A percentile compares a stretch with the other conserved stretches of the same genome.
Evolutionary conservation across 2,888 invertebrate species (phyloP).

Genomic region (Scrobipalpa atriplicella): DNA sequence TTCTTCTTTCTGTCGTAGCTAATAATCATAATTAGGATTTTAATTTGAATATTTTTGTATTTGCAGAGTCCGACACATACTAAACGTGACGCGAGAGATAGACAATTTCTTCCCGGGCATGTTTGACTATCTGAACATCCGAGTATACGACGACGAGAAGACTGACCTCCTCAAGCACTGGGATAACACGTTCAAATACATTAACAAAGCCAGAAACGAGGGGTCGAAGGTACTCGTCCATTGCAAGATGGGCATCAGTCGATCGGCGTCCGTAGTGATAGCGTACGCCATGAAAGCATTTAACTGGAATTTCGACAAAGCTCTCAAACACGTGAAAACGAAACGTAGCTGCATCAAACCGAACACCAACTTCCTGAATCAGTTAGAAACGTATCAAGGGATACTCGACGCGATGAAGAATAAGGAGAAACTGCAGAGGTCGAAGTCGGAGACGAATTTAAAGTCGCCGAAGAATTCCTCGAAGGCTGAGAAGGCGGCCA

Average conservation of each 20-base stretch:
- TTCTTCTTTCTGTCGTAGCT: too few relatives aligned
- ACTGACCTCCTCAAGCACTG: slow-evolving; percentile 98
- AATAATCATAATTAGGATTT: background rate
- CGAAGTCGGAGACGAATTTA: slow-evolving; percentile 95
- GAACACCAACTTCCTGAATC: slow-evolving; percentile 96
- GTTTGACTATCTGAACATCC: slow-evolving; percentile 97
- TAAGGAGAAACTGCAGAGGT: slow-evolving; percentile 94
- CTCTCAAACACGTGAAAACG: slow-evolving; percentile 94
- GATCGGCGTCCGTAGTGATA: slow-evolving; percentile 98
- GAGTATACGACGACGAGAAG: slow-evolving; percentile 98
- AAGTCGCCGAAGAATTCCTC: slow-evolving; percentile 85
- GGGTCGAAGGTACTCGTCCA: slow-evolving; percentile 98
- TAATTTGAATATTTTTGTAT: slow-evolving; percentile 33
- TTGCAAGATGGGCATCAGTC: slow-evolving; percentile 99
- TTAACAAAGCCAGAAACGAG: slow-evolving; percentile 94
- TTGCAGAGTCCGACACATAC: slow-evolving; percentile 96
- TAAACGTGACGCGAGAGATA: slow-evolving; percentile 99
- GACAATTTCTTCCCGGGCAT: slow-evolving; percentile 99
- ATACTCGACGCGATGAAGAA: slow-evolving; percentile 98
- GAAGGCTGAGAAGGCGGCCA: slow-evolving; percentile 82
- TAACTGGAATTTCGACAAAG: slow-evolving; percentile 95
- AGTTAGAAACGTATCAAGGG: slow-evolving; percentile 97
- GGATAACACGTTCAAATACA: slow-evolving; percentile 99
- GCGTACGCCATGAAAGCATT: slow-evolving; percentile 99
- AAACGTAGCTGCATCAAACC: slow-evolving; percentile 97